Conservation (phyloP, 2,113 vertebrate species). For the Takifugu bimaculatus region DNA sequence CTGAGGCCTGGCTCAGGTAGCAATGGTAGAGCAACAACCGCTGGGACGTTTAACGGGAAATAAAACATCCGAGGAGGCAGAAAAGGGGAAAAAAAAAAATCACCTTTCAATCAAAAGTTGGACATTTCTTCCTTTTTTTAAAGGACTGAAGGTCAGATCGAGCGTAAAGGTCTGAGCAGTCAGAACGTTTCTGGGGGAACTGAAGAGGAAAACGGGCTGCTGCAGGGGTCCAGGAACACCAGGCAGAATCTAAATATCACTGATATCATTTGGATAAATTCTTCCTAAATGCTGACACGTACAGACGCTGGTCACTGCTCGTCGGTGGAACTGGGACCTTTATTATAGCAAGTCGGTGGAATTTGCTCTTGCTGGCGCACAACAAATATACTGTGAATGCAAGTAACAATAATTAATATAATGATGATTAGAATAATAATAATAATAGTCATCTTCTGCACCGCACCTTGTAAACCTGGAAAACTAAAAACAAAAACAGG, state of each 20-base stretch:
- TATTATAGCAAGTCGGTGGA: conserved; percentile 65
- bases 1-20: too few species aligned
- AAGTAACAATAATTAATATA: conserved; percentile 73
- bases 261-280: conserved; percentile 63
- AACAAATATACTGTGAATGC: conserved; percentile 79
- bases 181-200: too few species aligned
- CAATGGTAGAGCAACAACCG: too few species aligned
- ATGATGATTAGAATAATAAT: conserved; percentile 70
- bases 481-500: conserved; percentile 58
- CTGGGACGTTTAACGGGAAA: too few species aligned
- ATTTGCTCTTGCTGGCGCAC: conserved; percentile 69
- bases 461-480: conserved; percentile 92
- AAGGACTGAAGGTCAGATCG: too few species aligned
- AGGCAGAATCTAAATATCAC: conserved; percentile 61
- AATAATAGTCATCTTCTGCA: conserved; percentile 72
- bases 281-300: conserved; percentile 68
- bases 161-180: too few species aligned
- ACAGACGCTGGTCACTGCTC: conserved; percentile 66
- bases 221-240: neutral
- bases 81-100: too few species aligned
- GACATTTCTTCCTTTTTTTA: too few species aligned
- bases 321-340: conserved; percentile 63
- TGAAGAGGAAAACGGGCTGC: too few species aligned
- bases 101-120: too few species aligned
- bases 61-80: too few species aligned